phyloP scores from a whole-genome alignment of 1,140 invertebrate species.

The Trialeurodes vaporariorum region DNA sequence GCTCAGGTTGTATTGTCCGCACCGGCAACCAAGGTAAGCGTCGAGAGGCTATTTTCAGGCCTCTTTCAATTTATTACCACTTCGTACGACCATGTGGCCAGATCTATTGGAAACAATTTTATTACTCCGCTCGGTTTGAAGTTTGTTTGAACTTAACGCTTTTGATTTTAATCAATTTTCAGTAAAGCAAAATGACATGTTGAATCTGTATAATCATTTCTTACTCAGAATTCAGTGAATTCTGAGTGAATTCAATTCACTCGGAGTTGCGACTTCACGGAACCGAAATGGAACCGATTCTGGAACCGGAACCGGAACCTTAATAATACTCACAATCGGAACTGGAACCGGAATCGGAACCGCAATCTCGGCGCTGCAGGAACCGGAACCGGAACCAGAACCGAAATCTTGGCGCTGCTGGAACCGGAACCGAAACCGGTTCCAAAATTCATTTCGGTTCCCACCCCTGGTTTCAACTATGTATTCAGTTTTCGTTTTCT shows the following conservation, averaged over 20 bases:
- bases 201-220: background rate
- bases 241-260: background rate
- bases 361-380: background rate
- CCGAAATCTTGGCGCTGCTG: no score
- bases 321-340: background rate
- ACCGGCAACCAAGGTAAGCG: constrained; percentile 4
- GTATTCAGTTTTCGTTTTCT: no score
- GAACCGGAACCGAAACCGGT: no score
- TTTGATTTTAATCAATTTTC: background rate
- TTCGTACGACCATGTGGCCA: background rate
- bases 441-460: no score
- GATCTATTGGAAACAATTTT: background rate
- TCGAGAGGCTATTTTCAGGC: constrained; percentile 11
- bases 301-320: background rate
- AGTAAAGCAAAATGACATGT: background rate
- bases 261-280: background rate
- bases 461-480: no score
- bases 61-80: constrained; percentile 4
- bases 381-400: background rate
- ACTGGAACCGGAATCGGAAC: background rate
- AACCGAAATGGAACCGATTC: background rate
- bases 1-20: constrained; percentile 2
- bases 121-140: background rate
- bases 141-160: background rate
- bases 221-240: background rate